Conservation (phyloP, 2,113 vertebrate species). For the Calypte anna region DNA sequence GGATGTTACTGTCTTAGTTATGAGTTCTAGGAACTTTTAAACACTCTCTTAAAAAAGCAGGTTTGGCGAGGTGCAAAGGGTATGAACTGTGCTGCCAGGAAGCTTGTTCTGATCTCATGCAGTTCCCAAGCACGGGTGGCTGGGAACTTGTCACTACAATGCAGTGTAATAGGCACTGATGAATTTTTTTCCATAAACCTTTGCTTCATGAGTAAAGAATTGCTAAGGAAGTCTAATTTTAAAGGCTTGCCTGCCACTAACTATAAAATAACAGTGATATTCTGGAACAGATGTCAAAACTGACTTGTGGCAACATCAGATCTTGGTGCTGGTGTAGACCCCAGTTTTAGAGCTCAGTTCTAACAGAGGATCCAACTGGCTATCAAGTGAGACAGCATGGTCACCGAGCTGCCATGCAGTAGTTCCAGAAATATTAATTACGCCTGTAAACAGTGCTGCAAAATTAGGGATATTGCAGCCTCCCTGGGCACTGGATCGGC, state of each 20-base stretch:
- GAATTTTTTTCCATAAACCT: neutral
- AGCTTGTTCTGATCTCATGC: neutral
- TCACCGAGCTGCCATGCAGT: neutral
- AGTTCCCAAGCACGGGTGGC: rapidly evolving
- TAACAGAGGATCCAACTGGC: slow-evolving; percentile 26
- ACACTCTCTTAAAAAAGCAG: neutral
- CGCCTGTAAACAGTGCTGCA: slow-evolving; percentile 47
- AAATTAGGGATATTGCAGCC: slow-evolving; percentile 55
- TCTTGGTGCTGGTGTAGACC: neutral
- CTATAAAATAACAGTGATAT: neutral
- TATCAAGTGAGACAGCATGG: neutral
- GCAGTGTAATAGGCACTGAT: neutral
- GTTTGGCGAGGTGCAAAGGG: neutral
- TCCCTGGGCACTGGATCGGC: slow-evolving; percentile 67
- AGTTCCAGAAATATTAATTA: slow-evolving; percentile 77
- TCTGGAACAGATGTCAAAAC: neutral
- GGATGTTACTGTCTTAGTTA: neutral
- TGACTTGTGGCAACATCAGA: neutral
- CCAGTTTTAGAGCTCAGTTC: neutral
- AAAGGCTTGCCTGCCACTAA: neutral
- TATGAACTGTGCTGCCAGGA: rapidly evolving
- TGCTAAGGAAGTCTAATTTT: neutral
- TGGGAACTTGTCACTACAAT: neutral
- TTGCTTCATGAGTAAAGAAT: neutral
- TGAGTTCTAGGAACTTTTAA: neutral